phyloP scores from a whole-genome alignment of 2,113 vertebrate species.

The Panurus biarmicus region DNA sequence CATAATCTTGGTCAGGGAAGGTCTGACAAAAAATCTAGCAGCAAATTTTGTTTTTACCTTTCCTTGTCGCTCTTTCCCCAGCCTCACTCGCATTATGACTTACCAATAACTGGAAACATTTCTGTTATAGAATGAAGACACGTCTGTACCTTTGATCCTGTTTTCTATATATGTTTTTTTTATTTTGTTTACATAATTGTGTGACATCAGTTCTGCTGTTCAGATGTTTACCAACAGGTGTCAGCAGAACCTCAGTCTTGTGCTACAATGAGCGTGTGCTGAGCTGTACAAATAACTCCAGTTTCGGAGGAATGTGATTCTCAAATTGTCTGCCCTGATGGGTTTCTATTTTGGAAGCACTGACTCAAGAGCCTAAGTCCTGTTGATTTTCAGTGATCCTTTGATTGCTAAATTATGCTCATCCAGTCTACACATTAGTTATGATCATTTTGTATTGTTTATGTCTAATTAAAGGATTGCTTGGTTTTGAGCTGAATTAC shows the following conservation, averaged over 20 bases:
- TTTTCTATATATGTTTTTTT: background rate
- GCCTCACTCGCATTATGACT: background rate
- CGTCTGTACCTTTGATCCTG: background rate
- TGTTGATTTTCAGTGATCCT: background rate
- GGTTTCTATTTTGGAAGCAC: background rate
- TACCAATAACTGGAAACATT: background rate
- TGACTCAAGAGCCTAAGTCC: background rate
- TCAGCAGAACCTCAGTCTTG: slow-evolving; percentile 65
- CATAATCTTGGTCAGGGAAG: background rate
- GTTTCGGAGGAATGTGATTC: background rate
- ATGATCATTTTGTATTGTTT: background rate
- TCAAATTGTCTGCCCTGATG: background rate
- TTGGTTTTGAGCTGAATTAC: background rate
- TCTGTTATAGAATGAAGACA: background rate
- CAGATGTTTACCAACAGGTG: slow-evolving; percentile 60
- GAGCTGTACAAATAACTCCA: background rate
- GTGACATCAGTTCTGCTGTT: background rate
- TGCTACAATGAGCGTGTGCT: background rate
- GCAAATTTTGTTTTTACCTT: slow-evolving; percentile 4
- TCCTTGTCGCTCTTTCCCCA: background rate
- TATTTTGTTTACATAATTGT: background rate
- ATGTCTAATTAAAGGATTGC: background rate
- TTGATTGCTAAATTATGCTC: background rate
- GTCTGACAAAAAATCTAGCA: background rate
- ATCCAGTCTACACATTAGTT: background rate